Conservation (phyloP, 2,888 invertebrate genomes). For the Netelia melanura region DNA sequence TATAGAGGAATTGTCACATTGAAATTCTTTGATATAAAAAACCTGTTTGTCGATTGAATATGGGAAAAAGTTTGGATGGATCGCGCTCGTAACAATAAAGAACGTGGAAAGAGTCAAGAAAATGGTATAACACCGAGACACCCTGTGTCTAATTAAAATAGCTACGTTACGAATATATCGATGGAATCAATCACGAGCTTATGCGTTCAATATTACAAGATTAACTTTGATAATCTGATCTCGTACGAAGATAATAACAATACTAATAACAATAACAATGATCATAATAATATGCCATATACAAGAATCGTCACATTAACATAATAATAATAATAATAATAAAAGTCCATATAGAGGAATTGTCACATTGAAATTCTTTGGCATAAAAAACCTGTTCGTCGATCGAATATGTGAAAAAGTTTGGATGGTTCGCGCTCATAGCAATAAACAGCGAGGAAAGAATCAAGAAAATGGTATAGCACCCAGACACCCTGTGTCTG, state of each 20-base stretch:
- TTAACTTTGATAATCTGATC: slow-evolving; percentile 15
- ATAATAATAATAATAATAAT: no score
- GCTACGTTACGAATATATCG: slow-evolving; percentile 72
- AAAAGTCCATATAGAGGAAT: no score
- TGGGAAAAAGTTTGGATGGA: not conserved
- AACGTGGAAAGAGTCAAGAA: not conserved
- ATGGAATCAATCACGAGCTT: slow-evolving; percentile 45
- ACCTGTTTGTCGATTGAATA: not conserved
- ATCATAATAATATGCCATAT: no score
- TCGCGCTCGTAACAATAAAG: not conserved
- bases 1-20: no score
- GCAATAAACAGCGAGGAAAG: not conserved
- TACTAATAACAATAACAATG: no score
- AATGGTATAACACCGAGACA: not conserved
- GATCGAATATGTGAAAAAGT: not conserved
- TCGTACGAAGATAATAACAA: not conserved
- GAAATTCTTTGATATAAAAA: no score
- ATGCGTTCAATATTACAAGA: slow-evolving; percentile 8
- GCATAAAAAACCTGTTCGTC: no score
- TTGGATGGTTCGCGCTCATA: not conserved
- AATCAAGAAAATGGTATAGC: not conserved
- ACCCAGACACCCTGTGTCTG: slow-evolving; percentile 10
- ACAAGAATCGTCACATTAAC: no score
- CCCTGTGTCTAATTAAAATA: slow-evolving; percentile 69
- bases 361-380: no score